These are phyloP conservation scores for Pangasius larnaudii DNA, from an alignment of 2,797 vertebrate genomes.

Conservation along the genomic window DNA sequence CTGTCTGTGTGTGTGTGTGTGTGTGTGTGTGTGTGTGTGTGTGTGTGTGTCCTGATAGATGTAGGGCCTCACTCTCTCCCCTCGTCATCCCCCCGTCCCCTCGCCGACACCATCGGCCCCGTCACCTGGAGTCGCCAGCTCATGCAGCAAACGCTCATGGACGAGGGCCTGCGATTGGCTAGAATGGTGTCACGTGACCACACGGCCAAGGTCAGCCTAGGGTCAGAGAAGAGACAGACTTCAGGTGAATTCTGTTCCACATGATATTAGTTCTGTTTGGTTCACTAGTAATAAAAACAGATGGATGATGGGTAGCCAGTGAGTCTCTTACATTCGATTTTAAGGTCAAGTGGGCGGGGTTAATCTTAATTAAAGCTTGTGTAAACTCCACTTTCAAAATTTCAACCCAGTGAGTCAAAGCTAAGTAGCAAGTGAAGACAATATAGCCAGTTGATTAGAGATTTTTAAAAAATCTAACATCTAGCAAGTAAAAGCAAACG, in stretches of 20 bases:
- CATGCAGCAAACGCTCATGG: conserved; percentile 96
- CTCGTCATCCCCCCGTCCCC: conserved; percentile 82
- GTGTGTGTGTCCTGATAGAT: conserved; percentile 73
- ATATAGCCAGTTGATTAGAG: neutral
- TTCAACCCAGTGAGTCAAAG: neutral
- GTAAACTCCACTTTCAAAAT: neutral
- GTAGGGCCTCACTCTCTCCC: conserved; percentile 77
- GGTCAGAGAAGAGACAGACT: conserved; percentile 79
- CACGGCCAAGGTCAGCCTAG: conserved; percentile 83
- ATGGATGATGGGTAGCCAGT: neutral
- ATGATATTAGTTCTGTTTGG: conserved; percentile 7
- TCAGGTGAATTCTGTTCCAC: conserved; percentile 78
- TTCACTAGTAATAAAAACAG: neutral
- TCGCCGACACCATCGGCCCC: conserved; percentile 81
- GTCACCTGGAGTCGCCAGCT: conserved; percentile 93
- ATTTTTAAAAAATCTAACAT: neutral
- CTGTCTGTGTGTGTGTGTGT: conserved; percentile 49
- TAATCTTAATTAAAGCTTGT: neutral
- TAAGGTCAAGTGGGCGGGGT: neutral
- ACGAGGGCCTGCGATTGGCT: conserved; percentile 94
- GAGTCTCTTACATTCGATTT: neutral
- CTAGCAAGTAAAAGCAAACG: neutral
- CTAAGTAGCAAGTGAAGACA: neutral
- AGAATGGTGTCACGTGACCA: conserved; percentile 93
- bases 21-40: conserved; percentile 66